Percentiles rank a stretch among this genome's conserved stretches.
These are phyloP conservation scores for Syngnathus rostellatus DNA, from an alignment of 2,797 vertebrate genomes.

Conservation along the genomic window DNA sequence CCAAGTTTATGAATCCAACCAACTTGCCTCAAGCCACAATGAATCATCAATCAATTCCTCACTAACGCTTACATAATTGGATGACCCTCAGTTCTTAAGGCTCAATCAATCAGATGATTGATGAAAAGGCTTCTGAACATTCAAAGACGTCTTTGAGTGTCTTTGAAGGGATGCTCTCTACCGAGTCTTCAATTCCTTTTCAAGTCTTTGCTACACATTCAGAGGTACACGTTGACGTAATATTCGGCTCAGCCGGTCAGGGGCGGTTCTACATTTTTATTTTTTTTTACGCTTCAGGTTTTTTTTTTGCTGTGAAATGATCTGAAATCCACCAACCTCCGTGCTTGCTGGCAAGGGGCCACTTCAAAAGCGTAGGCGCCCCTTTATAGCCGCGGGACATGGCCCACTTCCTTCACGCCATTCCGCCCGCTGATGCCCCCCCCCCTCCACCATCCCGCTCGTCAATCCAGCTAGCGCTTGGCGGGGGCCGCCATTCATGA, in stretches of 20 bases:
- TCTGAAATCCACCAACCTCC: slow-evolving; percentile 23
- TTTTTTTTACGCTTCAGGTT: neutral
- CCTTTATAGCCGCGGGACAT: slow-evolving; percentile 21
- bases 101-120: neutral
- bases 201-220: neutral
- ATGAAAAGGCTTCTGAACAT: neutral
- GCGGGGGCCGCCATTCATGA: slow-evolving; percentile 36
- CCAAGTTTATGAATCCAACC: too few relatives aligned
- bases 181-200: neutral
- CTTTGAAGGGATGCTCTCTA: neutral
- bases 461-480: slow-evolving; percentile 36
- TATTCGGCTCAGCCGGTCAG: neutral
- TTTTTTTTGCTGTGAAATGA: slow-evolving; percentile 7
- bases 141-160: neutral
- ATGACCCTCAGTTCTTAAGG: neutral
- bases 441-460: slow-evolving; percentile 2
- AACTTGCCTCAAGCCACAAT: too few relatives aligned
- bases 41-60: neutral
- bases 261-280: neutral
- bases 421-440: slow-evolving; percentile 24
- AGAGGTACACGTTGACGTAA: neutral
- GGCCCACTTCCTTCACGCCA: slow-evolving; percentile 34
- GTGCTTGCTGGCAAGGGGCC: neutral
- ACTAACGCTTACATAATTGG: neutral
- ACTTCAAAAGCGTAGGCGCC: slow-evolving; percentile 29